A percentile compares a stretch with the other conserved stretches of the same genome.
phyloP scores from a whole-genome alignment of 2,113 vertebrate genomes.

The Morone saxatilis region DNA sequence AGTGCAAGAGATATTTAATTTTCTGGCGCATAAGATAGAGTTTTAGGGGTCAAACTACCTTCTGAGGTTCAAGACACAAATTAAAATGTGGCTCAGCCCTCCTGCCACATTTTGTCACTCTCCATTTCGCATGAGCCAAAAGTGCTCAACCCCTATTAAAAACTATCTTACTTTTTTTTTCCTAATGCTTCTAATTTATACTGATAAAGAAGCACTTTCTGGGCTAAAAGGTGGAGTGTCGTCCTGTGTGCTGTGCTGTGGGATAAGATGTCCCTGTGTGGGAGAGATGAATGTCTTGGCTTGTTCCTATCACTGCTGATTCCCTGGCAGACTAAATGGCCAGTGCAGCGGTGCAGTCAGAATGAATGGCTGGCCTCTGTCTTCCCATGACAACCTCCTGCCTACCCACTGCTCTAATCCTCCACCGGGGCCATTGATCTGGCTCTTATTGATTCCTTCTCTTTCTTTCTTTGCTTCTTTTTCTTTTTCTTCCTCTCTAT shows the following conservation, averaged over 20 bases:
- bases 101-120: slow-evolving; percentile 55
- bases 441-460: slow-evolving; percentile 75
- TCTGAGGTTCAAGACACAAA: slow-evolving; percentile 63
- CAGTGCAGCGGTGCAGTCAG: slow-evolving; percentile 79
- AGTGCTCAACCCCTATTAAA: slow-evolving; percentile 71
- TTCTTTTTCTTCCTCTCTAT: slow-evolving; percentile 45
- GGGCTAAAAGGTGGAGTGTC: slow-evolving; percentile 58
- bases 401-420: slow-evolving; percentile 79
- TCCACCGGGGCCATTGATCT: slow-evolving; percentile 80
- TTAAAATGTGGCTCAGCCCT: slow-evolving; percentile 45
- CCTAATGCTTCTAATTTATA: slow-evolving; percentile 37
- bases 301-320: slow-evolving; percentile 77
- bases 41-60: slow-evolving; percentile 67
- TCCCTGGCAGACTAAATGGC: slow-evolving; percentile 77
- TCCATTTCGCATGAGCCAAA: slow-evolving; percentile 58
- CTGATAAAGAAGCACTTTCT: slow-evolving; percentile 49
- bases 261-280: slow-evolving; percentile 76
- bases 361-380: slow-evolving; percentile 80
- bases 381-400: slow-evolving; percentile 80
- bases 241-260: slow-evolving; percentile 56
- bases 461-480: slow-evolving; percentile 21
- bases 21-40: slow-evolving; percentile 51
- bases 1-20: slow-evolving; percentile 69
- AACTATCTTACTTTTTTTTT: slow-evolving; percentile 31
- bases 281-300: slow-evolving; percentile 81